A percentile compares a stretch with the other conserved stretches of the same genome.
phyloP scores from a whole-genome alignment of 2,888 invertebrate genomes.

The Meghimatium bilineatum region DNA sequence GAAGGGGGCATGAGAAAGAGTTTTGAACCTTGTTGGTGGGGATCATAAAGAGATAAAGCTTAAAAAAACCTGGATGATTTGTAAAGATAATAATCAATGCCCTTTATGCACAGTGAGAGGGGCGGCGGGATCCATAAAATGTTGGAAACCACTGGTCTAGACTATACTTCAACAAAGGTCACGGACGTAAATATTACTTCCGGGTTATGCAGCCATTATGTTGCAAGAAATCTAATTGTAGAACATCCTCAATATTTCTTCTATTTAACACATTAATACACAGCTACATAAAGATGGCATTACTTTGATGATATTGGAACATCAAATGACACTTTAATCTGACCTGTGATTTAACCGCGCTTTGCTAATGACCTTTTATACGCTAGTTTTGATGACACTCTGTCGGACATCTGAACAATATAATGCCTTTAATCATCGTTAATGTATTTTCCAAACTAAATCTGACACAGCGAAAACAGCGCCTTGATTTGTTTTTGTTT shows the following conservation, averaged over 20 bases:
- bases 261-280: background rate
- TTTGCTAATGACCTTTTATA: background rate
- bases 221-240: background rate
- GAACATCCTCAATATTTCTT: background rate
- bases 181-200: background rate
- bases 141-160: no score
- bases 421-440: no score
- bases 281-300: background rate
- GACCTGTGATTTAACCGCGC: background rate
- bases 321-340: background rate
- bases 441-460: background rate
- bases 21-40: no score
- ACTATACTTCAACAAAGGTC: background rate
- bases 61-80: no score
- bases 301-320: background rate
- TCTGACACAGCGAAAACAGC: no score
- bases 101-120: no score
- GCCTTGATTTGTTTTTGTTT: background rate
- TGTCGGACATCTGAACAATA: no score
- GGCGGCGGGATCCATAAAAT: no score
- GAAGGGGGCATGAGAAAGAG: no score
- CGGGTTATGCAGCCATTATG: background rate
- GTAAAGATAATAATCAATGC: no score
- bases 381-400: background rate
- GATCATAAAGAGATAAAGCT: no score